A percentile compares a stretch with the other conserved stretches of the same genome.
Evolutionary conservation across 1,140 invertebrate species (phyloP).

Genomic region (Acromyrmex heyeri): DNA sequence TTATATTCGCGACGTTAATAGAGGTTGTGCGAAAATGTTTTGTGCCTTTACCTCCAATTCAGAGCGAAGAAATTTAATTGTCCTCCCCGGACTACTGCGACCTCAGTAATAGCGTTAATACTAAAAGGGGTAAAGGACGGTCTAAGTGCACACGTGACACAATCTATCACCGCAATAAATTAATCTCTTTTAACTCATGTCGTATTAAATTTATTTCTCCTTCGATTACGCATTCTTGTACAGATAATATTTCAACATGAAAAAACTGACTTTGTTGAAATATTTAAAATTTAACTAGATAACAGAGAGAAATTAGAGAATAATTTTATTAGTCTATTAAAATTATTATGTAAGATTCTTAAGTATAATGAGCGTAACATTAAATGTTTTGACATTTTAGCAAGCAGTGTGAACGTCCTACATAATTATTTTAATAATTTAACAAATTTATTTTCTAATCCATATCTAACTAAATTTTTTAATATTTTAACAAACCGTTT

Average conservation of each 20-base stretch:
- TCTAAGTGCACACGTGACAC: conserved; percentile 71
- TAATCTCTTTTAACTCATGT: conserved; percentile 50
- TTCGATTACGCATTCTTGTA: neutral
- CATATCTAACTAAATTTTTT: too few species aligned
- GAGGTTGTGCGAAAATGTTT: neutral
- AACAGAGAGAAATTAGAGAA: too few species aligned
- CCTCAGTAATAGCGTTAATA: conserved; percentile 69
- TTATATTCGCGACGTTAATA: conserved; percentile 38
- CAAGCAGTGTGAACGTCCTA: too few species aligned
- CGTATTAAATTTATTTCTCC: conserved; percentile 30
- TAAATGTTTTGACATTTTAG: too few species aligned
- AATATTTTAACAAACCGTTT: too few species aligned
- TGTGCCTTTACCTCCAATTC: conserved; percentile 4
- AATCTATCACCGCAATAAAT: conserved; percentile 68
- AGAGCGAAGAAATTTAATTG: conserved; percentile 67
- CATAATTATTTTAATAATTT: too few species aligned
- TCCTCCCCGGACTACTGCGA: conserved; percentile 33
- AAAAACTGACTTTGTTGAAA: too few species aligned
- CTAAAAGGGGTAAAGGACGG: conserved; percentile 73
- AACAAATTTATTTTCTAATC: too few species aligned
- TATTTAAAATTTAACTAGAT: too few species aligned
- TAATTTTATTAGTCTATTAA: too few species aligned
- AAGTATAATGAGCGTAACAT: too few species aligned
- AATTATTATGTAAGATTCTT: too few species aligned
- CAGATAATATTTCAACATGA: neutral